Evolutionary conservation across 1,140 invertebrate species (phyloP).

Genomic region (Megathymus violae): DNA sequence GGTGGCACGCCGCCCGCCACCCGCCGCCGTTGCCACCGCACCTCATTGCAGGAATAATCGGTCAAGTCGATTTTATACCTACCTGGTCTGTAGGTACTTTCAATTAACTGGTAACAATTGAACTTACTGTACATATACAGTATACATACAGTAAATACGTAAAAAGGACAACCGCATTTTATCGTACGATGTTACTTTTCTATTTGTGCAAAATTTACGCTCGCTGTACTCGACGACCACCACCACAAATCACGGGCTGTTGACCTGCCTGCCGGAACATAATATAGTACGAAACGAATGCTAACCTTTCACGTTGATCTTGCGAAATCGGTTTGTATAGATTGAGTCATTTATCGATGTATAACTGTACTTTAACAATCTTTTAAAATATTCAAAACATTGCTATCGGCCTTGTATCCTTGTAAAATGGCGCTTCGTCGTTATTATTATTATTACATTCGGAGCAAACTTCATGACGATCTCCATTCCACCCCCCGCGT

Average conservation of each 20-base stretch:
- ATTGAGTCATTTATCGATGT: slow-evolving; percentile 39
- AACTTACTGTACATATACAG: slow-evolving; percentile 32
- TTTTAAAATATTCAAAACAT: slow-evolving; percentile 48
- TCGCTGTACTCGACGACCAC: slow-evolving; percentile 11
- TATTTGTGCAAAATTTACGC: slow-evolving; percentile 27
- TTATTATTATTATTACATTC: slow-evolving; percentile 82
- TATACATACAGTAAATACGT: too few species aligned
- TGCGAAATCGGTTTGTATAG: slow-evolving; percentile 47
- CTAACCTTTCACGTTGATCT: slow-evolving; percentile 42
- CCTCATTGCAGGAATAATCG: slow-evolving; percentile 79
- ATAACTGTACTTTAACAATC: slow-evolving; percentile 18
- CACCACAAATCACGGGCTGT: slow-evolving; percentile 65
- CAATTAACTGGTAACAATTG: slow-evolving; percentile 38
- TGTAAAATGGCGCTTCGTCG: slow-evolving; percentile 82
- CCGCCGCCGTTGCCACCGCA: slow-evolving; percentile 74
- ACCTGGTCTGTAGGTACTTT: slow-evolving; percentile 34
- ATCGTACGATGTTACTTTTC: slow-evolving; percentile 15
- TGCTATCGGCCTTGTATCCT: slow-evolving; percentile 80
- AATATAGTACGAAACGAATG: slow-evolving; percentile 20
- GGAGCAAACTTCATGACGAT: slow-evolving; percentile 82
- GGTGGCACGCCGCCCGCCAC: slow-evolving; percentile 77
- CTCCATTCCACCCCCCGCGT: slow-evolving; percentile 69
- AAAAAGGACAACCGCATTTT: slow-evolving; percentile 12
- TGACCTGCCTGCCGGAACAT: slow-evolving; percentile 59
- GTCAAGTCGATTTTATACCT: slow-evolving; percentile 66